Base-by-base conservation (phyloP, 2,888 invertebrate genomes). In the Anagyrus pseudococci region DNA sequence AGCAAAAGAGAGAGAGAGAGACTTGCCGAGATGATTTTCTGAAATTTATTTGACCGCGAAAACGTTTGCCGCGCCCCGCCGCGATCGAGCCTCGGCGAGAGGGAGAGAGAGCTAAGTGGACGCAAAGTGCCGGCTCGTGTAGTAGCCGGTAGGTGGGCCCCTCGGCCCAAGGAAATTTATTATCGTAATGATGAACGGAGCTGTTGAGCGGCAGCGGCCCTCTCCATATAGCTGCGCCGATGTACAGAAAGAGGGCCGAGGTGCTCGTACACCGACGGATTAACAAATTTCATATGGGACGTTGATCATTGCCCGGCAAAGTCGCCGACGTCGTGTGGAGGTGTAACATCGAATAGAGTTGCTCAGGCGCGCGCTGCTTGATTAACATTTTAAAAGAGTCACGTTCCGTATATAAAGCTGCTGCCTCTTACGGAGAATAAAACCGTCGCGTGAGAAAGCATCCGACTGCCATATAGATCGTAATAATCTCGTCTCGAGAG, bases 51-150 rank as follows among this genome's bases (percentile, higher is more conserved):
- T 48, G 55, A 56, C 41, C 58, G 52, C 58, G 50, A 49, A 44
- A 66, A 67, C 67, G 67, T 67, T 68, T 62, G 69, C 70, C 69
- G 71, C 73, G 29, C 17, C 20, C 26, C 25, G 3, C 48, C 7
- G 23, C 25, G 15, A 33, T 6, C 13, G 33, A 33, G 33, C 13
- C 33, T 8, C 33, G 13, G 8, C 13, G 7, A 8, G 7, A n/a
- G n/a, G 33, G 33, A 17, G 8, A 13, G 20, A 68, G 67, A 68
- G 72, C 72, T 77, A 76, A 79, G 79, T 76, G 77, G 73, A 75
- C 77, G 76, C 75, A 77, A 78, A 80, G 79, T 79, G 77, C 76
- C 71, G 74, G 77, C 71, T 70, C 75, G 72, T 78, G 79, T 80
- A 68, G 50, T 58, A 52, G 67, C 19, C 78, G 71, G 72, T 74